phyloP scores from a whole-genome alignment of 1,140 invertebrate genomes.

The Drosophila nebulosa region DNA sequence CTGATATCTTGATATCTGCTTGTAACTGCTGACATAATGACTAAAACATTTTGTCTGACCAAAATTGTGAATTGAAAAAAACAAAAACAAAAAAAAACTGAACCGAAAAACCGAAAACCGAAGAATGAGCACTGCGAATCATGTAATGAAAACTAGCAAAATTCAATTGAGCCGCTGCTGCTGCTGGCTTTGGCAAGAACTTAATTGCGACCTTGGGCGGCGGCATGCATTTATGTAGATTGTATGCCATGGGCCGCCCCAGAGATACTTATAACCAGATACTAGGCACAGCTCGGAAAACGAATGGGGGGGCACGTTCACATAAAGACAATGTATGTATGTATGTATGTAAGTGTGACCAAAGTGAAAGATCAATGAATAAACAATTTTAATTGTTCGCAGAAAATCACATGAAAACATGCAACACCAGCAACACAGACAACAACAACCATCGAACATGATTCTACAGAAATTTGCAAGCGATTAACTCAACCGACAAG shows the following conservation, averaged over 20 bases:
- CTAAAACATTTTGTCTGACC: slow-evolving; percentile 52
- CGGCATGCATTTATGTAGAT: slow-evolving; percentile 66
- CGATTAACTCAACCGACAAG: not conserved
- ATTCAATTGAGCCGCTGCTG: slow-evolving; percentile 48
- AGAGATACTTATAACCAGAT: not conserved
- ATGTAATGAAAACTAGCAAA: slow-evolving; percentile 17
- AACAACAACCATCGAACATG: not conserved
- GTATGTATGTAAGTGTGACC: not conserved
- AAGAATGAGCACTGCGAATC: slow-evolving; percentile 19
- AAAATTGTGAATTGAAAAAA: slow-evolving; percentile 39
- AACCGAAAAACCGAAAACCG: no score
- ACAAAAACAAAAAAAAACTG: no score
- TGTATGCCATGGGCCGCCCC: slow-evolving; percentile 22
- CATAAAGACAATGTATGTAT: not conserved
- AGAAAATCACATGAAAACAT: not conserved
- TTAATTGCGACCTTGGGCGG: slow-evolving; percentile 69
- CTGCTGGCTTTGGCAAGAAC: slow-evolving; percentile 54
- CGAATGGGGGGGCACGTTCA: slow-evolving; percentile 28
- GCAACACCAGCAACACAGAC: not conserved
- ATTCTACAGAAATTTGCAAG: slow-evolving; percentile 4
- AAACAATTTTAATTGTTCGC: slow-evolving; percentile 14
- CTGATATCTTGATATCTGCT: not conserved
- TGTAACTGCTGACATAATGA: slow-evolving; percentile 20
- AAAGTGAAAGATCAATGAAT: slow-evolving; percentile 9
- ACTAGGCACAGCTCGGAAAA: not conserved